Percentiles rank a stretch among this genome's conserved stretches.
phyloP scores from a whole-genome alignment of 1,140 invertebrate genomes.

The Apis laboriosa region DNA sequence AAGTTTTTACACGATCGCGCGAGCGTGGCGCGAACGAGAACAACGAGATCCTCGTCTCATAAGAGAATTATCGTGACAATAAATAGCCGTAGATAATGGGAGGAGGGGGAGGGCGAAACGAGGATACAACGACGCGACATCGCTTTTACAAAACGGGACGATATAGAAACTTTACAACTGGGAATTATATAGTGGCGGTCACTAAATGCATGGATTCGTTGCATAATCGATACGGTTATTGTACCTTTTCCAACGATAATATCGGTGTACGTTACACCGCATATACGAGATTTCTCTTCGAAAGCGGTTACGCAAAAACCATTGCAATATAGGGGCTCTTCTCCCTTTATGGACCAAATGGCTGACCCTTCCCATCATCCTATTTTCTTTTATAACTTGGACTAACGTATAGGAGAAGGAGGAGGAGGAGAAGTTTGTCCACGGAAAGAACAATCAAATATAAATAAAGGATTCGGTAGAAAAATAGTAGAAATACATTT shows the following conservation, averaged over 20 bases:
- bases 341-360: neutral
- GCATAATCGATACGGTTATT: conserved; percentile 3
- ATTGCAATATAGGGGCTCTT: neutral
- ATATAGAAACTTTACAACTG: neutral
- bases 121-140: neutral
- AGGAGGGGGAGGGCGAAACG: neutral
- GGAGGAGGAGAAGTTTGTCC: neutral
- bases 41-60: conserved; percentile 10
- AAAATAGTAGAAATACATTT: too few species aligned
- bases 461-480: too few species aligned
- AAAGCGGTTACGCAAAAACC: neutral
- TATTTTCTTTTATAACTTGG: neutral
- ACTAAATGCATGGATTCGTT: neutral
- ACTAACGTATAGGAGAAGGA: neutral
- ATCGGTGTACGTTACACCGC: neutral
- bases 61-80: conserved; percentile 35
- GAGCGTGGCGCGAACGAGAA: neutral
- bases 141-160: conserved; percentile 5
- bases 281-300: neutral
- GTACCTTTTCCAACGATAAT: neutral
- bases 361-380: neutral
- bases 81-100: conserved; percentile 28
- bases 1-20: conserved; percentile 9
- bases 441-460: neutral
- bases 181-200: neutral